Conservation (phyloP, 2,888 invertebrate genomes). For the Drosophila hamatofila region DNA sequence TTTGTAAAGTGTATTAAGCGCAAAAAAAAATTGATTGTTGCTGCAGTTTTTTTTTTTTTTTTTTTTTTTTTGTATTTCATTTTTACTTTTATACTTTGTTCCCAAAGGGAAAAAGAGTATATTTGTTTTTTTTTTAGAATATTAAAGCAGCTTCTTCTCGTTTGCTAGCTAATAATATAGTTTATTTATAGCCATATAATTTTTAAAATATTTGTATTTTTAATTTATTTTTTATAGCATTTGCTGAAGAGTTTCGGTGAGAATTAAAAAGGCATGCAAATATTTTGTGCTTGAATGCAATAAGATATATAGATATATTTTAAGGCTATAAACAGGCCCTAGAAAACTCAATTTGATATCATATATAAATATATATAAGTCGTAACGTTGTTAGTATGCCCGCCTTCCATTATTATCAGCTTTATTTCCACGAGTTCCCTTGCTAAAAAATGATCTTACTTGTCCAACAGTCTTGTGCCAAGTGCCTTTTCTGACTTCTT, state of each 20-base stretch:
- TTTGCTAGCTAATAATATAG: conserved; percentile 29
- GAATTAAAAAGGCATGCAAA: conserved; percentile 68
- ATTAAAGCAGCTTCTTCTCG: conserved; percentile 37
- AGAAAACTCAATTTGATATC: background rate
- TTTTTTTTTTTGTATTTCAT: background rate
- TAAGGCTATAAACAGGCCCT: conserved; percentile 1
- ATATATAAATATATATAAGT: background rate
- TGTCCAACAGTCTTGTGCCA: no score
- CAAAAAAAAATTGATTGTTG: conserved; percentile 73
- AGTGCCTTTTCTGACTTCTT: no score
- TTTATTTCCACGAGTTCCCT: no score
- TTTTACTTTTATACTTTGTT: conserved; percentile 14
- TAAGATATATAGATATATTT: background rate
- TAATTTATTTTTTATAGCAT: conserved; percentile 16
- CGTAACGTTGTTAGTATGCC: no score
- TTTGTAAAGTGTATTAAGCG: conserved; percentile 56
- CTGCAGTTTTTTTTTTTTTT: conserved; percentile 51
- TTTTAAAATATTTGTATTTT: conserved; percentile 3
- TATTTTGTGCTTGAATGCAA: conserved; percentile 29
- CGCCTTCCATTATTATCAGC: no score
- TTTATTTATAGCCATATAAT: background rate
- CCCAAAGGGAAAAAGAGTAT: no score
- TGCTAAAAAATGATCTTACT: no score
- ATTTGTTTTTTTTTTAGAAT: conserved; percentile 15
- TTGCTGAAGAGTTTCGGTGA: conserved; percentile 72